Percentiles rank a stretch among this genome's conserved stretches.
Evolutionary conservation across 2,113 vertebrate species (phyloP).

Genomic region (Triplophysa rosa): DNA sequence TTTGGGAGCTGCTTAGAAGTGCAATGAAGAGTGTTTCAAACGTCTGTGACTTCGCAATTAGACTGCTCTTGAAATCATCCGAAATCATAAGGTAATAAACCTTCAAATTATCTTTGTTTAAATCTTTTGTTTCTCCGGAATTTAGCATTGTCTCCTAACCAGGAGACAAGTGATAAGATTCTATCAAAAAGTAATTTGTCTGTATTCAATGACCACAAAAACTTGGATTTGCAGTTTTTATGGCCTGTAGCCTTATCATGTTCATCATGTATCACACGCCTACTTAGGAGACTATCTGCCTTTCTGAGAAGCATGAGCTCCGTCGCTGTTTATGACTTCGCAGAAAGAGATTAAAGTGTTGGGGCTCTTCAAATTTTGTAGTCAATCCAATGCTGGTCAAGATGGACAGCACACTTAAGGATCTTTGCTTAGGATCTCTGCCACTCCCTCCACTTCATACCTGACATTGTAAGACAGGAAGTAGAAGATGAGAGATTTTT

Average conservation of each 20-base stretch:
- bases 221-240: no score
- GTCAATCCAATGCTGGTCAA: not conserved
- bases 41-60: not conserved
- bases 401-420: not conserved
- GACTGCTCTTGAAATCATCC: not conserved
- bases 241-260: no score
- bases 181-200: no score
- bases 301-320: not conserved
- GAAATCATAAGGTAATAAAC: not conserved
- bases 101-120: not conserved
- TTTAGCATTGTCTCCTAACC: no score
- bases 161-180: no score
- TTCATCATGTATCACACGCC: no score
- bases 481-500: constrained; percentile 43
- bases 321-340: not conserved
- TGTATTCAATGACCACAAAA: no score
- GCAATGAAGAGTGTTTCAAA: not conserved
- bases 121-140: no score
- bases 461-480: constrained; percentile 37
- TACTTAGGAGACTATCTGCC: not conserved
- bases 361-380: constrained; percentile 3
- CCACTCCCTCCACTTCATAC: not conserved
- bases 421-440: constrained; percentile 9
- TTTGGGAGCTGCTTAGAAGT: constrained; percentile 33
- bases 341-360: constrained; percentile 9